A percentile compares a stretch with the other conserved stretches of the same genome.
phyloP scores from a whole-genome alignment of 2,888 invertebrate genomes.

The Noctua pronuba region DNA sequence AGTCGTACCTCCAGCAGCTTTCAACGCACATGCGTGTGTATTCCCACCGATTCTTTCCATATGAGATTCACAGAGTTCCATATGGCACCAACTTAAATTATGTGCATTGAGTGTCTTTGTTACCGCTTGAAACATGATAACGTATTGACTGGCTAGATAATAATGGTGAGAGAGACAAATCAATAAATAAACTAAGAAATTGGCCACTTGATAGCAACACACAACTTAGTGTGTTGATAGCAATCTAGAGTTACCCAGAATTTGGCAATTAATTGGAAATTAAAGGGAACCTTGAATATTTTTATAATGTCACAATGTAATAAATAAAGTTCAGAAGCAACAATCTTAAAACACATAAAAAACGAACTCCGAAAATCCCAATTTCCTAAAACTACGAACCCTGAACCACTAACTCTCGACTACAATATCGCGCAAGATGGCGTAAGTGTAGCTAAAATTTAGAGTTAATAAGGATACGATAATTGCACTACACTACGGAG shows the following conservation, averaged over 20 bases:
- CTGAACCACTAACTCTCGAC: slow-evolving; percentile 37
- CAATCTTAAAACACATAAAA: not conserved
- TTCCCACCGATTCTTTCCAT: no score
- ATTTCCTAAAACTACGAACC: slow-evolving; percentile 2
- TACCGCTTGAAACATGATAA: not conserved
- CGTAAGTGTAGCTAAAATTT: slow-evolving; percentile 57
- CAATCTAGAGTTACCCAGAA: not conserved
- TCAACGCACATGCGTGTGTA: no score
- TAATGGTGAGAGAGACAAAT: not conserved
- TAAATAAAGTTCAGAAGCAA: not conserved
- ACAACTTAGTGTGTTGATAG: not conserved
- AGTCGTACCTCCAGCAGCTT: not conserved
- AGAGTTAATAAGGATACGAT: slow-evolving; percentile 66
- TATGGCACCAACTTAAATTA: slow-evolving; percentile 30
- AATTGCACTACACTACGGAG: slow-evolving; percentile 66
- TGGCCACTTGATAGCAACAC: no score
- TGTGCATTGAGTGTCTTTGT: slow-evolving; percentile 13
- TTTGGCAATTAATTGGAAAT: not conserved
- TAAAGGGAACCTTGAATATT: not conserved
- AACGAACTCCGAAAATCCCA: slow-evolving; percentile 13
- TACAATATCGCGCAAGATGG: slow-evolving; percentile 53
- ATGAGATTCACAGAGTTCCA: slow-evolving; percentile 9
- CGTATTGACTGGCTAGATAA: not conserved
- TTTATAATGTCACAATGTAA: not conserved
- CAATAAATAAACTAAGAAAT: not conserved